Evolutionary conservation across 2,797 vertebrate genomes (phyloP).

Genomic region (Chiroxiphia lanceolata): DNA sequence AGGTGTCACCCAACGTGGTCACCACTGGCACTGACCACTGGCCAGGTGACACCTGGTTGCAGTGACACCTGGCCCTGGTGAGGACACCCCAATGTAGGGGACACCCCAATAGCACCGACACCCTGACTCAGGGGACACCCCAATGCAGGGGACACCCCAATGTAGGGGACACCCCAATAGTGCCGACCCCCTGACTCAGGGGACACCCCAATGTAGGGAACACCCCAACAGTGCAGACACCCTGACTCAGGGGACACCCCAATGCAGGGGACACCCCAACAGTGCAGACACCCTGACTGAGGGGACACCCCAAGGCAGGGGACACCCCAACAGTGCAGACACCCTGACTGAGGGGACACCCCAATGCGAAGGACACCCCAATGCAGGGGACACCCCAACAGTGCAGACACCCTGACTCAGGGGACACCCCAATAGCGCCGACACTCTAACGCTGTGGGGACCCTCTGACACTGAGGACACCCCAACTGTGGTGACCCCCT

Average conservation of each 20-base stretch:
- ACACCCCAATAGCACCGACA: background rate
- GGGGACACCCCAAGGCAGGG: too few species aligned
- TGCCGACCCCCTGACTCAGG: too few species aligned
- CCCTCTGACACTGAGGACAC: rapidly evolving
- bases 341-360: background rate
- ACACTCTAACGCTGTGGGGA: too few species aligned
- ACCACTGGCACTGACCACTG: rapidly evolving
- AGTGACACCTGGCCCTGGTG: background rate
- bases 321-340: too few species aligned
- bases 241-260: background rate
- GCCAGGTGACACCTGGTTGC: background rate
- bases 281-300: too few species aligned
- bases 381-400: background rate
- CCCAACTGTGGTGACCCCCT: background rate
- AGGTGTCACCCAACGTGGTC: rapidly evolving
- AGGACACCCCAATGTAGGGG: background rate
- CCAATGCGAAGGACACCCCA: background rate
- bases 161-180: background rate
- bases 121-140: background rate
- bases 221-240: too few species aligned
- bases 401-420: too few species aligned
- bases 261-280: background rate
- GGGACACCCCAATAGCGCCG: too few species aligned
- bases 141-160: background rate
- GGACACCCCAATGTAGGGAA: too few species aligned